A percentile compares a stretch with the other conserved stretches of the same genome.
These are phyloP conservation scores for Thamnophis elegans DNA, from an alignment of 2,797 vertebrate genomes.

Conservation along the genomic window DNA sequence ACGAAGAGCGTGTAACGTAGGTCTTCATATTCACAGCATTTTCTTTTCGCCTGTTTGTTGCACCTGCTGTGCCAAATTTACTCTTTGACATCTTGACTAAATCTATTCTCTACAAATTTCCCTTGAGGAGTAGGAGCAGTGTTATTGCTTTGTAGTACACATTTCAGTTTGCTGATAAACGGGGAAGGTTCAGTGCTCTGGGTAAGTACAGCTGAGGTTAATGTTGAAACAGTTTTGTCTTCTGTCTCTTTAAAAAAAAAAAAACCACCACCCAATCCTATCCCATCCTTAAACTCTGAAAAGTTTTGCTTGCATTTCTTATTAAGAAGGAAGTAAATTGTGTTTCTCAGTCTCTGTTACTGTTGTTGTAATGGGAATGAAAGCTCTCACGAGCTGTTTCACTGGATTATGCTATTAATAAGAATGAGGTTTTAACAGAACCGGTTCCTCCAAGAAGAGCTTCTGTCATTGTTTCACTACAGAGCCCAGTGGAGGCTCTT, in stretches of 20 bases:
- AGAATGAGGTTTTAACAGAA: conserved; percentile 65
- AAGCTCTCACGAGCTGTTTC: conserved; percentile 27
- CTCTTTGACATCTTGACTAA: conserved; percentile 73
- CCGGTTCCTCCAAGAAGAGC: conserved; percentile 85
- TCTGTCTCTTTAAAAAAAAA: conserved; percentile 49
- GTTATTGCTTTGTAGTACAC: conserved; percentile 75
- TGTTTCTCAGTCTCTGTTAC: conserved; percentile 61
- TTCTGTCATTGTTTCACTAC: conserved; percentile 90
- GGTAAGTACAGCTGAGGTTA: conserved; percentile 77
- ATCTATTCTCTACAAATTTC: conserved; percentile 77
- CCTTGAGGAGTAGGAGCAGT: conserved; percentile 77
- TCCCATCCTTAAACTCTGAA: conserved; percentile 25
- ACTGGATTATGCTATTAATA: conserved; percentile 35
- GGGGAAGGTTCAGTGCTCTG: conserved; percentile 73
- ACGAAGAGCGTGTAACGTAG: conserved; percentile 44
- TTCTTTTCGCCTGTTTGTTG: conserved; percentile 70
- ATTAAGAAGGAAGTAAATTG: conserved; percentile 53
- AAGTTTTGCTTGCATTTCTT: conserved; percentile 62
- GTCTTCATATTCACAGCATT: conserved; percentile 58
- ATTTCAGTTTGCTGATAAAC: conserved; percentile 78
- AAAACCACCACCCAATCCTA: background rate
- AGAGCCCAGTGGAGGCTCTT: conserved; percentile 70
- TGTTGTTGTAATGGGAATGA: conserved; percentile 53
- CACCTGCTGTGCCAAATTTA: conserved; percentile 68
- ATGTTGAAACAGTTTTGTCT: conserved; percentile 58